Conservation (phyloP, 2,113 vertebrate species). For the Grammomys surdaster region DNA sequence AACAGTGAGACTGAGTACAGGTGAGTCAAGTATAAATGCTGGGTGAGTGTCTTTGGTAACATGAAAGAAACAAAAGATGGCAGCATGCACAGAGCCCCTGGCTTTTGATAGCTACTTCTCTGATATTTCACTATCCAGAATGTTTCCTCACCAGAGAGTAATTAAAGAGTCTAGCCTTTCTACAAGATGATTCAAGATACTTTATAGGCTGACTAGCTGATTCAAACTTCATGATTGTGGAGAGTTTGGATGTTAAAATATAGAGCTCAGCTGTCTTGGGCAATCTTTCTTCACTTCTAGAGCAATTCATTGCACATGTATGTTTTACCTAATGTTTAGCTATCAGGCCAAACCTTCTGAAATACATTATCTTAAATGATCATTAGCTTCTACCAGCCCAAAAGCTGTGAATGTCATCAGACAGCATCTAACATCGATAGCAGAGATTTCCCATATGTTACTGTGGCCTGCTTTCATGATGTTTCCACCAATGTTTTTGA, state of each 20-base stretch:
- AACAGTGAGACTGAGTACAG: background rate
- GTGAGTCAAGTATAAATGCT: background rate
- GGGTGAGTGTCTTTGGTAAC: too few relatives aligned
- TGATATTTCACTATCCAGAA: background rate
- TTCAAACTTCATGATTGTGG: background rate
- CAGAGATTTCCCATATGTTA: background rate
- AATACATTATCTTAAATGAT: too few relatives aligned
- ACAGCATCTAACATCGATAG: background rate
- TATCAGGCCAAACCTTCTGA: background rate
- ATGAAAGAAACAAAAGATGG: background rate
- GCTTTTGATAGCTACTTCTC: background rate
- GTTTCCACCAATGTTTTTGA: too few relatives aligned
- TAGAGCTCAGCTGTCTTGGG: background rate
- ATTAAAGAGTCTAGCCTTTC: background rate
- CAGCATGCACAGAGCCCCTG: accelerated
- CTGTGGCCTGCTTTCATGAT: background rate
- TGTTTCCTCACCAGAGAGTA: background rate
- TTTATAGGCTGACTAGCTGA: background rate
- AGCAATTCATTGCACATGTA: background rate
- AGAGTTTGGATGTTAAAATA: background rate
- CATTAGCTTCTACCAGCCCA: background rate
- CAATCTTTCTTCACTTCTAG: background rate
- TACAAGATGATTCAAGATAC: background rate
- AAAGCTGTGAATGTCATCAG: too few relatives aligned
- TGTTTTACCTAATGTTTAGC: background rate